phyloP scores from a whole-genome alignment of 2,888 invertebrate species.

The Tetramorium bicarinatum region DNA sequence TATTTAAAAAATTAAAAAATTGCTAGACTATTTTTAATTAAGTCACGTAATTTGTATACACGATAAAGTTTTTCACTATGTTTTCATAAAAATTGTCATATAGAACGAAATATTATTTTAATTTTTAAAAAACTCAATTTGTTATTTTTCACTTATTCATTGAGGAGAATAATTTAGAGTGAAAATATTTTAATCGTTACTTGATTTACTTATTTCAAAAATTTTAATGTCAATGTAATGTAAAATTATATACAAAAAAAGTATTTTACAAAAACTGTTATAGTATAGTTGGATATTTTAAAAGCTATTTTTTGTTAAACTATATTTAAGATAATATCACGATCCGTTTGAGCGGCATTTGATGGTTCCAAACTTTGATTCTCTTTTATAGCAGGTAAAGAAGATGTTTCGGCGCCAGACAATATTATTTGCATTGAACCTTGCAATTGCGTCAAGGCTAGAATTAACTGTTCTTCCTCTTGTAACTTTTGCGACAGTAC shows the following conservation, averaged over 20 bases:
- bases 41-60: background rate
- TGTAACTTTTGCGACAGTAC: slow-evolving; percentile 89
- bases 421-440: slow-evolving; percentile 91
- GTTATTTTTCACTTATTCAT: slow-evolving; percentile 1
- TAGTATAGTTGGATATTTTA: slow-evolving; percentile 37
- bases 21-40: slow-evolving; percentile 44
- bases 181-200: slow-evolving; percentile 25
- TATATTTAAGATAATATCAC: slow-evolving; percentile 80
- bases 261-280: slow-evolving; percentile 36
- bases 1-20: slow-evolving; percentile 51
- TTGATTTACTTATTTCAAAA: slow-evolving; percentile 15
- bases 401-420: slow-evolving; percentile 87
- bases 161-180: background rate
- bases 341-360: slow-evolving; percentile 86
- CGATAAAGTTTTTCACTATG: background rate
- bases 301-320: slow-evolving; percentile 79
- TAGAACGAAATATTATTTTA: slow-evolving; percentile 1
- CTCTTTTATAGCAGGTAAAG: slow-evolving; percentile 71
- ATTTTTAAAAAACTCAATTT: background rate
- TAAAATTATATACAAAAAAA: slow-evolving; percentile 72
- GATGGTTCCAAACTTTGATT: slow-evolving; percentile 79
- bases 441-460: slow-evolving; percentile 89
- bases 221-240: slow-evolving; percentile 11
- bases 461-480: slow-evolving; percentile 90
- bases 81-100: background rate